Percentiles rank a stretch among this genome's conserved stretches.
phyloP scores from a whole-genome alignment of 2,113 vertebrate genomes.

The Pomatorhinus ruficollis region DNA sequence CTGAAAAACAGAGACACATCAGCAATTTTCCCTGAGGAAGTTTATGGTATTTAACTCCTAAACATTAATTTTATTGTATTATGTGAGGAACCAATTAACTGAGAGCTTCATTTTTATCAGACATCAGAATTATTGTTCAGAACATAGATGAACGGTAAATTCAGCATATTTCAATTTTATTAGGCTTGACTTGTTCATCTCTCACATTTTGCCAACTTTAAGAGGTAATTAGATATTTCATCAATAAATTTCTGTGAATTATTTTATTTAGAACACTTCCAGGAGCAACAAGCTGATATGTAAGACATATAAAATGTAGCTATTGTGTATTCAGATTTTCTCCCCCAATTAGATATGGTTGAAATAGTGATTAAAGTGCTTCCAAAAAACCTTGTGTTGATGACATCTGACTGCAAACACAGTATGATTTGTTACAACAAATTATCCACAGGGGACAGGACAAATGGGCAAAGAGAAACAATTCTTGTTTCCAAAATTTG shows the following conservation, averaged over 20 bases:
- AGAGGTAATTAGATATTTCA: slow-evolving; percentile 63
- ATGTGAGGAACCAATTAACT: slow-evolving; percentile 70
- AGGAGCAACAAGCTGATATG: slow-evolving; percentile 10
- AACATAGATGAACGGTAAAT: slow-evolving; percentile 60
- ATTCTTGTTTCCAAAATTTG: not conserved
- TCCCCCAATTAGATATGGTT: not conserved
- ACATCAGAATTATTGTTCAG: slow-evolving; percentile 59
- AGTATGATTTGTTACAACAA: slow-evolving; percentile 19
- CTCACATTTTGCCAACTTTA: slow-evolving; percentile 51
- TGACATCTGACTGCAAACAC: slow-evolving; percentile 41
- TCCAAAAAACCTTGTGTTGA: slow-evolving; percentile 9
- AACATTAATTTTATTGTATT: slow-evolving; percentile 77
- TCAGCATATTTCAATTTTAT: slow-evolving; percentile 69
- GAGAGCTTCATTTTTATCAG: slow-evolving; percentile 63
- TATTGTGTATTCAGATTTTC: not conserved
- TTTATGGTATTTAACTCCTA: slow-evolving; percentile 74
- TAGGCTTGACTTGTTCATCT: slow-evolving; percentile 58
- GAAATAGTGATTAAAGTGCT: slow-evolving; percentile 46
- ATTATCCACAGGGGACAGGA: not conserved
- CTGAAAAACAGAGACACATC: slow-evolving; percentile 67
- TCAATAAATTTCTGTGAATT: slow-evolving; percentile 46
- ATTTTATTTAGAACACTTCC: slow-evolving; percentile 54
- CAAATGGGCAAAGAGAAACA: not conserved
- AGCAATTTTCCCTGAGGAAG: slow-evolving; percentile 69
- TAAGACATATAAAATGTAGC: not conserved